Evolutionary conservation across 92 coral and sea anemone species (phyloP), one percentile per base, ranked within the genome.

Genomic region (Palythoa grandiflora): DNA sequence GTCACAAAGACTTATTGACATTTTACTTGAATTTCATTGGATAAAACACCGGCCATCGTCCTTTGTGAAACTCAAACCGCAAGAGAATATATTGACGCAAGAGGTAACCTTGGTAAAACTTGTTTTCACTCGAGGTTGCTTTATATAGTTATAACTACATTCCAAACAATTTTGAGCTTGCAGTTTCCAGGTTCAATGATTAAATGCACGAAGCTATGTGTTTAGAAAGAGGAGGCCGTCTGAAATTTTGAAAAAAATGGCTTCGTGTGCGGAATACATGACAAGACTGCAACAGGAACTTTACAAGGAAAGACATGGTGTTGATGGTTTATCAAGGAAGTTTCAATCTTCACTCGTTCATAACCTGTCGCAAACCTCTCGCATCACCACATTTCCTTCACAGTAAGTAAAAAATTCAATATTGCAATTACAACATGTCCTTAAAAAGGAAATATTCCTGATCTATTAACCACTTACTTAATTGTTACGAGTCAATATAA

Each of bases 341-440:
- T 91, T 95, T 73, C 98, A 95, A 84, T 95, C 98, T 1, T 77
- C 96, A 16, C 89, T 88, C 66, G 90, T 91, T 11, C 91, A 89
- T 60, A 89, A 87, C 79, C 98, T 96, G 0, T 71, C 88, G 28
- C 19, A 47, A 10, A 78, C 75, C 13, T 71, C 87, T 66, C 94
- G 98, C 39, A 91, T 91, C 55, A 93, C 98, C 11, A 86, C 98
- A 1, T 95, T 79, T 75, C 98, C 98, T 12, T 90, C 91, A n/a
- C 91, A 88, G 98, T 95, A 77, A 91, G 98, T 77, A 81, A 50
- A 44, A 44, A 19, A 10, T 15, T 19, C 2, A 48, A 65, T 10
- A 4, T 14, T 16, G 88, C 11, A n/a, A 17, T 66, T 54, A 1
- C 38, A n/a, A 11, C 9, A 54, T 1, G 9, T 9, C 75, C 16